phyloP scores from a whole-genome alignment of 2,113 vertebrate species.

The Semnornis frantzii region DNA sequence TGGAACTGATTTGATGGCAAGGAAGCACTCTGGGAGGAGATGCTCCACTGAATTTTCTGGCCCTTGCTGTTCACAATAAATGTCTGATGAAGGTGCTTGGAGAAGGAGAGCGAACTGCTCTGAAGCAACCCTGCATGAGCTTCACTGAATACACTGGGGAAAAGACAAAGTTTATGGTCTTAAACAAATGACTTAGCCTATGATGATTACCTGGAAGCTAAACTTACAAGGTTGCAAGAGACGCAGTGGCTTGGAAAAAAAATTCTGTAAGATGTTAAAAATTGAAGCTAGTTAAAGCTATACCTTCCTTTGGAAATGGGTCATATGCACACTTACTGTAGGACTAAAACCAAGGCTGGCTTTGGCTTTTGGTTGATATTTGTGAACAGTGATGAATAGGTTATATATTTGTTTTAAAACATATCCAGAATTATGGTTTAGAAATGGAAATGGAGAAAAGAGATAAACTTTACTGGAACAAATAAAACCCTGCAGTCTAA shows the following conservation, averaged over 20 bases:
- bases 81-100: neutral
- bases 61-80: neutral
- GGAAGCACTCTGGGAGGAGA: neutral
- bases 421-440: neutral
- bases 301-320: neutral
- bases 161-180: neutral
- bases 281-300: neutral
- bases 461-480: neutral
- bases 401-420: slow-evolving; percentile 15
- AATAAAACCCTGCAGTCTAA: neutral
- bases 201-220: neutral
- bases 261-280: neutral
- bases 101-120: neutral
- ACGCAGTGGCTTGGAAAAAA: neutral
- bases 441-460: slow-evolving; percentile 4
- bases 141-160: neutral
- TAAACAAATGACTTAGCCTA: neutral
- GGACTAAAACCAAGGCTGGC: neutral
- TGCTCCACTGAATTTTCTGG: neutral
- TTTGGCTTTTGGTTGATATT: neutral
- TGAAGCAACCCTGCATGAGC: neutral
- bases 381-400: neutral
- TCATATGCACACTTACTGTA: neutral
- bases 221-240: neutral
- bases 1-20: neutral